Percentiles rank a stretch among this genome's conserved stretches.
Conservation (phyloP, 2,113 vertebrate genomes). For the Lycaon pictus region DNA sequence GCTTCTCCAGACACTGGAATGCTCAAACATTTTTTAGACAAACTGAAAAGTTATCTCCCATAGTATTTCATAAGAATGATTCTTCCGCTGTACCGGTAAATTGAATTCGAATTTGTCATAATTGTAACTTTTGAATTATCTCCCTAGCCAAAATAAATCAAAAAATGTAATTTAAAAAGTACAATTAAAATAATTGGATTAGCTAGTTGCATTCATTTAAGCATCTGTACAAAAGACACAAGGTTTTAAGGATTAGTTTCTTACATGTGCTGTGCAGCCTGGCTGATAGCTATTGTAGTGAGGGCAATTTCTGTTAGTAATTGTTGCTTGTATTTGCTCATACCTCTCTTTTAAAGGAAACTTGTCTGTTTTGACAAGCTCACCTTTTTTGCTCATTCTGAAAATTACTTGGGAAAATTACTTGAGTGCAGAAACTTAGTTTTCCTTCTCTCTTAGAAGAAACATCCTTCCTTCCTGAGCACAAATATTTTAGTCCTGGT, state of each 20-base stretch:
- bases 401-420: constrained; percentile 66
- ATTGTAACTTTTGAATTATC: constrained; percentile 57
- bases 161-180: constrained; percentile 54
- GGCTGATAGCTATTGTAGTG: constrained; percentile 15
- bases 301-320: constrained; percentile 55
- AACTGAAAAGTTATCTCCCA: constrained; percentile 28
- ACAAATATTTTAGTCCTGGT: constrained; percentile 44
- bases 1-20: background rate
- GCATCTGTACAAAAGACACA: background rate
- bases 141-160: constrained; percentile 44
- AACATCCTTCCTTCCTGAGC: background rate
- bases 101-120: constrained; percentile 38
- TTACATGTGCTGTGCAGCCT: background rate
- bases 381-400: constrained; percentile 53
- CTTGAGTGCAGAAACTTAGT: constrained; percentile 61
- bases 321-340: constrained; percentile 59
- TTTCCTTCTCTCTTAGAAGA: constrained; percentile 60
- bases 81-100: constrained; percentile 1
- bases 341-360: constrained; percentile 67
- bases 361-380: constrained; percentile 71
- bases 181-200: constrained; percentile 69
- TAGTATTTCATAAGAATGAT: background rate
- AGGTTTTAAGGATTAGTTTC: constrained; percentile 46
- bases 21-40: constrained; percentile 1
- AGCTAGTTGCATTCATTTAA: constrained; percentile 7